These are phyloP conservation scores for Hippopotamyrus pictus DNA, from an alignment of 2,797 vertebrate species.

Conservation along the genomic window DNA sequence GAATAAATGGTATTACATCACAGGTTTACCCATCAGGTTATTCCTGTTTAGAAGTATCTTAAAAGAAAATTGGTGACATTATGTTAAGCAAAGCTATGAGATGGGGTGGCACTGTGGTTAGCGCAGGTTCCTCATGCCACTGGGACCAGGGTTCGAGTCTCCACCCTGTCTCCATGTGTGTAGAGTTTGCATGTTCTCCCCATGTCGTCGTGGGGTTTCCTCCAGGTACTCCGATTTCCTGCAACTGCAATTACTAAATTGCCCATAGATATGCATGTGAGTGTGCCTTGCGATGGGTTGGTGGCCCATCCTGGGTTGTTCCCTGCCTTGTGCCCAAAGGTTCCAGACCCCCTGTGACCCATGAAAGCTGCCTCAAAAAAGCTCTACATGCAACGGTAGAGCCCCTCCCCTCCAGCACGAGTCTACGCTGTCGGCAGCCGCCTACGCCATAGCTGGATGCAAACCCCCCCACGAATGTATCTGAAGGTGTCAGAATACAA, in stretches of 20 bases:
- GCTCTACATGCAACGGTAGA: not conserved
- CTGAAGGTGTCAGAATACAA: not conserved
- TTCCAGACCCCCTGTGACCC: not conserved
- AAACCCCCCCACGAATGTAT: not conserved
- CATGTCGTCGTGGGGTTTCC: not conserved
- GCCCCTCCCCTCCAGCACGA: not conserved
- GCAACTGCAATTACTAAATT: not conserved
- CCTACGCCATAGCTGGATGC: not conserved
- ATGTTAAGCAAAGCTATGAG: not conserved
- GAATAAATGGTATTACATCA: not conserved
- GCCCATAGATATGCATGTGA: not conserved
- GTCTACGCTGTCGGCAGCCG: not conserved
- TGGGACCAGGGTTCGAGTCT: not conserved
- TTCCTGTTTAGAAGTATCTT: not conserved
- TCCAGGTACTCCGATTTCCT: not conserved
- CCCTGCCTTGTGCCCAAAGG: not conserved
- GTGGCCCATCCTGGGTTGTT: not conserved
- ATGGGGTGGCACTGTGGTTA: not conserved
- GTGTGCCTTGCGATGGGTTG: not conserved
- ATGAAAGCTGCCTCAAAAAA: not conserved
- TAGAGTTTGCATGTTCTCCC: not conserved
- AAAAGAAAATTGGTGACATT: not conserved
- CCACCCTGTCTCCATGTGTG: not conserved
- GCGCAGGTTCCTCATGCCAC: not conserved
- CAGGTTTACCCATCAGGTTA: not conserved